Conservation (phyloP, 2,888 invertebrate species). For the Cephonodes hylas region DNA sequence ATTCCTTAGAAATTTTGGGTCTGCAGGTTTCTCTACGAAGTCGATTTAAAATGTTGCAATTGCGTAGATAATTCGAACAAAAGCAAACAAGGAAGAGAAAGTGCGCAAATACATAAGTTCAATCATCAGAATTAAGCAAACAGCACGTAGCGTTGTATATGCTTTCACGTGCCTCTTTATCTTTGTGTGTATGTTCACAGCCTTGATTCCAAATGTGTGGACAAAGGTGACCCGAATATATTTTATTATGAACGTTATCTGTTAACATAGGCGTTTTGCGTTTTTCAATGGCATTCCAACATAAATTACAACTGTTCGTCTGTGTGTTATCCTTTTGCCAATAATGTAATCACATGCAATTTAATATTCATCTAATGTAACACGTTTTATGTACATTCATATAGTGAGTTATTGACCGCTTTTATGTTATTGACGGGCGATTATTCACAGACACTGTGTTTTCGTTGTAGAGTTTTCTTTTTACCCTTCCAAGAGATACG, state of each 20-base stretch:
- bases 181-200: not conserved
- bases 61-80: too few relatives aligned
- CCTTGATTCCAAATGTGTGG: not conserved
- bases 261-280: not conserved
- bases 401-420: not conserved
- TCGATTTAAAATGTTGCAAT: too few relatives aligned
- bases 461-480: slow-evolving; percentile 5
- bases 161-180: not conserved
- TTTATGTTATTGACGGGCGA: not conserved
- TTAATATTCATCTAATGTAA: not conserved
- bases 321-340: not conserved
- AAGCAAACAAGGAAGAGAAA: too few relatives aligned
- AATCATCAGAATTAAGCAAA: not conserved
- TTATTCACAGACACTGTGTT: not conserved
- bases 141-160: not conserved
- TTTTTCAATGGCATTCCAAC: not conserved
- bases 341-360: not conserved
- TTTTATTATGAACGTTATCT: not conserved
- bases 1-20: too few relatives aligned
- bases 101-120: too few relatives aligned
- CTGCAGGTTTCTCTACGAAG: too few relatives aligned
- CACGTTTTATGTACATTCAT: not conserved
- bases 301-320: not conserved
- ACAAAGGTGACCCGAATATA: not conserved
- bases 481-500: not conserved